A percentile compares a stretch with the other conserved stretches of the same genome.
phyloP scores from a whole-genome alignment of 1,140 invertebrate species.

The Drosophila teissieri region DNA sequence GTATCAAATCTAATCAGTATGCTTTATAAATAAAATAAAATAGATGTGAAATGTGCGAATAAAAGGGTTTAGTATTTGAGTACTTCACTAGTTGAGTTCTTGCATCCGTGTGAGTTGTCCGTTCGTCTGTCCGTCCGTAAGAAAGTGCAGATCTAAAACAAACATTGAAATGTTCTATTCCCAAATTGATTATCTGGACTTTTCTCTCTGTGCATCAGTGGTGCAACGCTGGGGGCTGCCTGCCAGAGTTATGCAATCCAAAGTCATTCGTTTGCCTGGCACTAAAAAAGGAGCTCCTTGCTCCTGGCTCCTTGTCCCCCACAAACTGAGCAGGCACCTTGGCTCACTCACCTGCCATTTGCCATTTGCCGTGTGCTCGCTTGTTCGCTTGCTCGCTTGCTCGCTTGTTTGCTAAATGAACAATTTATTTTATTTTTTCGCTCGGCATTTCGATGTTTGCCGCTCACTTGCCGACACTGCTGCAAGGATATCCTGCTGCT shows the following conservation, averaged over 20 bases:
- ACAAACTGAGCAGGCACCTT: constrained; percentile 10
- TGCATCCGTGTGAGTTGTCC: no score
- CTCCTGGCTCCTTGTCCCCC: neutral
- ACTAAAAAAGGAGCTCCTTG: constrained; percentile 11
- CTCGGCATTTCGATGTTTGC: constrained; percentile 37
- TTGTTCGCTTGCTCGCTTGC: constrained; percentile 61
- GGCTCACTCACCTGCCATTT: constrained; percentile 19
- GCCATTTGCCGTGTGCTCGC: constrained; percentile 18
- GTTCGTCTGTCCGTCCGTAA: no score
- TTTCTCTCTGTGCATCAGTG: neutral
- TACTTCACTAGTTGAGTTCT: no score
- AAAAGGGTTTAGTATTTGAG: no score
- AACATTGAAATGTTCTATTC: no score
- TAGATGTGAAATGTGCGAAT: no score
- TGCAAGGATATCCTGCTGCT: constrained; percentile 50
- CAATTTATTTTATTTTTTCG: constrained; percentile 55
- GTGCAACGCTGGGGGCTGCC: neutral
- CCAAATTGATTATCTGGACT: no score
- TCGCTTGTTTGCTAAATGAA: constrained; percentile 63
- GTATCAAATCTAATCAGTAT: no score
- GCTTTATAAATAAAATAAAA: no score
- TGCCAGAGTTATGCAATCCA: constrained; percentile 30
- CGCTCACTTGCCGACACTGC: constrained; percentile 3
- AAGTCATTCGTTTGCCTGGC: constrained; percentile 33
- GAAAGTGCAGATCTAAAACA: no score